Conservation (phyloP, 2,888 invertebrate species). For the Megamerina dolium region DNA sequence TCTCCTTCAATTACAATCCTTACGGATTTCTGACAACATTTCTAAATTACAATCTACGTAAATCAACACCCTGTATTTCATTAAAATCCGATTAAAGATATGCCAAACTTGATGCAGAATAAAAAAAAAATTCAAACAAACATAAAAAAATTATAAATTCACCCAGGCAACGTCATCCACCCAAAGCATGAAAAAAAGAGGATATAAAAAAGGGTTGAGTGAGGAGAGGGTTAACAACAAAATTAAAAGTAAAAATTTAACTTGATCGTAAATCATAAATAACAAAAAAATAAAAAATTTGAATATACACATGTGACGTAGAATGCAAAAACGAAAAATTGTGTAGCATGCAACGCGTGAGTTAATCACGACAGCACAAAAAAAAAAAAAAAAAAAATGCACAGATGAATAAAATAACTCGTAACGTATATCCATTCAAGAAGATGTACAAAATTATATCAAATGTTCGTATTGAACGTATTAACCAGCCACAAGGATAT, state of each 20-base stretch:
- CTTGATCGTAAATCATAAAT: too few relatives aligned
- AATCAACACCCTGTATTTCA: slow-evolving; percentile 26
- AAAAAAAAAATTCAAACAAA: slow-evolving; percentile 21
- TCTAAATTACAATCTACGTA: too few relatives aligned
- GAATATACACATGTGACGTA: slow-evolving; percentile 8
- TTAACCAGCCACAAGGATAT: too few relatives aligned
- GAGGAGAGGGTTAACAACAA: slow-evolving; percentile 23
- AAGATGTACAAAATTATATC: too few relatives aligned
- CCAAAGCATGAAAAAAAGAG: slow-evolving; percentile 4
- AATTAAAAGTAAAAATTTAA: slow-evolving; percentile 18
- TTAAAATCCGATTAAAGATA: slow-evolving; percentile 32
- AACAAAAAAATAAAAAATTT: slow-evolving; percentile 17
- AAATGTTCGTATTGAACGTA: too few relatives aligned
- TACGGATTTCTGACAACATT: too few relatives aligned
- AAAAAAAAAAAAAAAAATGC: slow-evolving; percentile 22
- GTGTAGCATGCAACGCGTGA: slow-evolving; percentile 36
- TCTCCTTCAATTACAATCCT: too few relatives aligned
- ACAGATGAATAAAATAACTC: slow-evolving; percentile 23
- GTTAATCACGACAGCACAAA: slow-evolving; percentile 35
- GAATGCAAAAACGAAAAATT: slow-evolving; percentile 3
- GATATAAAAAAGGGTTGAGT: slow-evolving; percentile 34
- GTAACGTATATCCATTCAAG: too few relatives aligned
- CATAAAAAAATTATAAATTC: slow-evolving; percentile 26
- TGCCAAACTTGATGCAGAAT: slow-evolving; percentile 27
- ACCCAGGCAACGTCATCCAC: slow-evolving; percentile 28